Percentiles rank a stretch among this genome's conserved stretches.
Evolutionary conservation across 2,797 vertebrate genomes (phyloP).

Genomic region (Enteromius paludinosus): DNA sequence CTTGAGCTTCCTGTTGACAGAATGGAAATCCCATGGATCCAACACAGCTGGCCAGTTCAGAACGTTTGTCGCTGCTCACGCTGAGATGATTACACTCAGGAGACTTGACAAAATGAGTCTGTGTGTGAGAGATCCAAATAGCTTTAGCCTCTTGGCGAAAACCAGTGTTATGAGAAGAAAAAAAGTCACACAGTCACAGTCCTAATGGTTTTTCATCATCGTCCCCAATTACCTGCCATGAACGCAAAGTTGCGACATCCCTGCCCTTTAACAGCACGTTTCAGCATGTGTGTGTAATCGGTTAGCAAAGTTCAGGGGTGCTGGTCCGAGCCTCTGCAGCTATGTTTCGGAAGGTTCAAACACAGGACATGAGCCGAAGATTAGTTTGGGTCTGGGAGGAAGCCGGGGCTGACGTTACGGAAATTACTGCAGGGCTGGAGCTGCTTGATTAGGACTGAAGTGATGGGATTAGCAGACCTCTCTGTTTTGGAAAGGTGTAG

Average conservation of each 20-base stretch:
- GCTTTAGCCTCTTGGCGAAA: not conserved
- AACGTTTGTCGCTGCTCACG: slow-evolving; percentile 60
- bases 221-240: not conserved
- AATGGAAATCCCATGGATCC: slow-evolving; percentile 59
- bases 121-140: not conserved
- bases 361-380: slow-evolving; percentile 55
- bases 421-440: slow-evolving; percentile 61
- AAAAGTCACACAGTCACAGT: not conserved
- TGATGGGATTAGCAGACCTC: slow-evolving; percentile 58
- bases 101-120: slow-evolving; percentile 2
- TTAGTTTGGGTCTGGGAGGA: slow-evolving; percentile 55
- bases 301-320: slow-evolving; percentile 32
- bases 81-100: slow-evolving; percentile 20
- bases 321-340: slow-evolving; percentile 21
- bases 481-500: slow-evolving; percentile 22
- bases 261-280: slow-evolving; percentile 6
- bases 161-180: not conserved
- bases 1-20: slow-evolving; percentile 70
- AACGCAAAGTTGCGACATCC: not conserved
- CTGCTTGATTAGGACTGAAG: slow-evolving; percentile 61
- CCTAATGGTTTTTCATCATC: not conserved
- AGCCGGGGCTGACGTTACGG: slow-evolving; percentile 54
- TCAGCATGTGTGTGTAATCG: slow-evolving; percentile 16
- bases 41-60: slow-evolving; percentile 27
- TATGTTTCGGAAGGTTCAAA: slow-evolving; percentile 42